Evolutionary conservation across 30 jellyfish, hydroid and myxozoan species (phyloP), one percentile per base, ranked within the genome.

Genomic region (Sanderia malayensis): DNA sequence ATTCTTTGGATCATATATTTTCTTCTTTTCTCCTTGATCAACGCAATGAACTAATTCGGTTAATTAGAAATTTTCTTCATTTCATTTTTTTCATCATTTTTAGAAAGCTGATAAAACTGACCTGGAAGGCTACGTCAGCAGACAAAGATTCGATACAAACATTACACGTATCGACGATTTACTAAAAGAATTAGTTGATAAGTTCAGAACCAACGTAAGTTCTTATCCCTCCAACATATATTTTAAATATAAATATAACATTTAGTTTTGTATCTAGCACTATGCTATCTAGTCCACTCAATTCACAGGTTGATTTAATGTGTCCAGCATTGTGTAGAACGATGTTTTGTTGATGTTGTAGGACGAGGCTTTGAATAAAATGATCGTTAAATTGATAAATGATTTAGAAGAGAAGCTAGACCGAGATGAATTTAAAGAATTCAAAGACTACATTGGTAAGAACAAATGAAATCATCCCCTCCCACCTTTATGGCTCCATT

Each of bases 91-190:
- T n/a, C n/a, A n/a, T 46, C 62, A 19, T 37, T 44, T 62, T 55
- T 31, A 76, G 87, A 76, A 63, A 61, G 87, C 61, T 17, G 79
- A 76, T 41, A 76, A 76, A 45, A 3, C 78, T n/a, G 87, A 76
- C 6, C 62, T 76, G 31, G 87, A 76, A 15, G 46, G 46, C 46
- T 63, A 21, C 32, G 87, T 76, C 13, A 63, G 74, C 63, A 76
- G 87, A 65, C 73, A 61, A 28, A 31, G 87, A 37, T 76, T 76
- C 26, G 87, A 76, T 61, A 22, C 77, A 22, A 62, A 76, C 41
- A 31, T 76, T 18, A 67, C 63, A 44, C 23, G 87, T 30, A 76
- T 76, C 22, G 87, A 76, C 30, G 87, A 62, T 29, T n/a, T 67
- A 0, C 58, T 76, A 47, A 76, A 76, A 49, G 87, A 76, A 22